These are phyloP conservation scores for Leptoclinus maculatus DNA, from an alignment of 2,797 vertebrate genomes.

Conservation along the genomic window DNA sequence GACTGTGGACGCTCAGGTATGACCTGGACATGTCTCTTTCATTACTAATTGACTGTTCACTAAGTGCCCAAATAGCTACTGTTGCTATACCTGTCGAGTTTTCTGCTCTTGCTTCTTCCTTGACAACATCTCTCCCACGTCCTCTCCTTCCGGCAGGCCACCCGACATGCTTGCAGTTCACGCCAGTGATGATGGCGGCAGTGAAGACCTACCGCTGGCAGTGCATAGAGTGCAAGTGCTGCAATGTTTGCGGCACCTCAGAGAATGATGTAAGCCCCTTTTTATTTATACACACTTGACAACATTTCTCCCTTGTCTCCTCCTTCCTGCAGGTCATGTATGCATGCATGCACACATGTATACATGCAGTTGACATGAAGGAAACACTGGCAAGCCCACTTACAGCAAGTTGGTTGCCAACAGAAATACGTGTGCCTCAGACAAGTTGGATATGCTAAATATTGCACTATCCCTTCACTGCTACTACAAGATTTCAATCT, in stretches of 20 bases:
- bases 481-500: not conserved
- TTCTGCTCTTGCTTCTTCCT: not conserved
- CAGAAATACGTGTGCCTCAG: not conserved
- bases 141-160: slow-evolving; percentile 82
- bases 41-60: not conserved
- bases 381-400: not conserved
- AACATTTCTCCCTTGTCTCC: not conserved
- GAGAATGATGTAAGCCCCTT: slow-evolving; percentile 92
- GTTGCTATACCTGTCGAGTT: not conserved
- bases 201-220: slow-evolving; percentile 99
- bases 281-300: not conserved
- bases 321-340: not conserved
- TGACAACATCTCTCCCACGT: not conserved
- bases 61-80: not conserved
- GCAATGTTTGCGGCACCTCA: slow-evolving; percentile 96
- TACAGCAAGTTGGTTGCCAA: not conserved
- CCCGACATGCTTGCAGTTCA: slow-evolving; percentile 97
- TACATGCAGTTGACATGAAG: no score
- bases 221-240: slow-evolving; percentile 99
- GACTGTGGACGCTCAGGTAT: slow-evolving; percentile 97
- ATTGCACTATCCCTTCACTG: not conserved
- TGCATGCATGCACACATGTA: no score
- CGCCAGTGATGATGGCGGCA: slow-evolving; percentile 96
- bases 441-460: not conserved
- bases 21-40: not conserved